Percentiles rank a stretch among this genome's conserved stretches.
These are phyloP conservation scores for Sinocyclocheilus maitianheensis DNA, from an alignment of 2,113 vertebrate genomes.

Conservation along the genomic window DNA sequence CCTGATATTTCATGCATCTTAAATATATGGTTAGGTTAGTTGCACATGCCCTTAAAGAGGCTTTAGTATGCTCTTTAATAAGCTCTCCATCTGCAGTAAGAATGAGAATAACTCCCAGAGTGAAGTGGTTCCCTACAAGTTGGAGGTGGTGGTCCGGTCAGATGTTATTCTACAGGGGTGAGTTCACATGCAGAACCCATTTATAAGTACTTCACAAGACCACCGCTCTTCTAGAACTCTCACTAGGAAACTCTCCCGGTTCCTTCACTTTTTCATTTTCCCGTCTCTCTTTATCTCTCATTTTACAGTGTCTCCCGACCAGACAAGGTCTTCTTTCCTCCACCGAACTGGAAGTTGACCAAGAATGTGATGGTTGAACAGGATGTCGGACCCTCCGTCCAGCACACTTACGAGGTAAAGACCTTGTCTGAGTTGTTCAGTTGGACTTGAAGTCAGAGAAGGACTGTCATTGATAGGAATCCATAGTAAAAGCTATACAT, in stretches of 20 bases:
- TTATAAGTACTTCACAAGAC: neutral
- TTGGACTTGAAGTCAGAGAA: neutral
- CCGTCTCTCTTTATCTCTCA: constrained; percentile 22
- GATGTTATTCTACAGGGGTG: constrained; percentile 85
- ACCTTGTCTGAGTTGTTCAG: neutral
- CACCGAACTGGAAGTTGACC: constrained; percentile 77
- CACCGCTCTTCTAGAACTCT: constrained; percentile 42
- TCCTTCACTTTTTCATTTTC: constrained; percentile 47
- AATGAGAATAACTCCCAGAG: constrained; percentile 92
- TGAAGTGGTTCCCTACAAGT: constrained; percentile 77
- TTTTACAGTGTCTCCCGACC: constrained; percentile 83
- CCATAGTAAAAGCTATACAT: neutral
- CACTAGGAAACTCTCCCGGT: constrained; percentile 13
- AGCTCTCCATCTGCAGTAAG: constrained; percentile 77
- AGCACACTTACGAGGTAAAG: constrained; percentile 89
- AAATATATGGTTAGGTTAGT: neutral
- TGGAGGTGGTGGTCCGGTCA: constrained; percentile 82
- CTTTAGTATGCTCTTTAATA: neutral
- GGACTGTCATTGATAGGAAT: constrained; percentile 4
- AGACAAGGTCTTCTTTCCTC: constrained; percentile 83
- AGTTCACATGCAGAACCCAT: constrained; percentile 59
- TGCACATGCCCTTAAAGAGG: neutral
- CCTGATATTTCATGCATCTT: neutral
- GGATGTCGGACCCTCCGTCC: constrained; percentile 83
- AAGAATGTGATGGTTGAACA: constrained; percentile 73